Evolutionary conservation across 2,888 invertebrate species (phyloP).

Genomic region (Masnerella sp.): DNA sequence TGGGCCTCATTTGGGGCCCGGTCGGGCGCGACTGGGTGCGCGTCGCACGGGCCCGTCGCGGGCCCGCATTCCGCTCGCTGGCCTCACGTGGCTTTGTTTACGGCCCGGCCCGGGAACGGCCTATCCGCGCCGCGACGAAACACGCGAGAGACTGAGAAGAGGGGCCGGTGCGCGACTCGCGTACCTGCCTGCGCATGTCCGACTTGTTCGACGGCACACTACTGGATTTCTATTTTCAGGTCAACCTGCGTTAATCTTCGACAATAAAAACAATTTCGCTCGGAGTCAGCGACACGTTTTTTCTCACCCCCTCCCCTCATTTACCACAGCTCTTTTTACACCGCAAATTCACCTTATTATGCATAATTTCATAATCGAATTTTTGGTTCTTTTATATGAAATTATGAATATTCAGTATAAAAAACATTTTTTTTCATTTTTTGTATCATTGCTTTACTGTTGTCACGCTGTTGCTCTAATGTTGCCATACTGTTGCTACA

Average conservation of each 20-base stretch:
- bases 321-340: conserved; percentile 3
- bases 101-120: conserved; percentile 3
- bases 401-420: not conserved
- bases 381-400: no score
- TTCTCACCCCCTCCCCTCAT: not conserved
- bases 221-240: conserved; percentile 64
- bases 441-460: no score
- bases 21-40: no score
- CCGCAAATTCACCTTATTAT: not conserved
- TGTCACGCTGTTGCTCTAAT: no score
- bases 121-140: conserved; percentile 63
- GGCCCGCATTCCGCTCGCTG: no score
- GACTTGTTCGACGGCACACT: conserved; percentile 65
- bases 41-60: no score
- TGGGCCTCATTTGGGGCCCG: no score
- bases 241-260: conserved; percentile 52
- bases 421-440: not conserved
- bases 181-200: conserved; percentile 67
- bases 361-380: no score
- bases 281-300: conserved; percentile 41
- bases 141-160: conserved; percentile 70
- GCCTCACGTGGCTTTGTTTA: conserved; percentile 44
- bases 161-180: conserved; percentile 48
- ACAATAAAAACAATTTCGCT: conserved; percentile 56
- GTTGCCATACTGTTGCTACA: no score